phyloP scores from a whole-genome alignment of 2,888 invertebrate species.

The Dolomedes plantarius region DNA sequence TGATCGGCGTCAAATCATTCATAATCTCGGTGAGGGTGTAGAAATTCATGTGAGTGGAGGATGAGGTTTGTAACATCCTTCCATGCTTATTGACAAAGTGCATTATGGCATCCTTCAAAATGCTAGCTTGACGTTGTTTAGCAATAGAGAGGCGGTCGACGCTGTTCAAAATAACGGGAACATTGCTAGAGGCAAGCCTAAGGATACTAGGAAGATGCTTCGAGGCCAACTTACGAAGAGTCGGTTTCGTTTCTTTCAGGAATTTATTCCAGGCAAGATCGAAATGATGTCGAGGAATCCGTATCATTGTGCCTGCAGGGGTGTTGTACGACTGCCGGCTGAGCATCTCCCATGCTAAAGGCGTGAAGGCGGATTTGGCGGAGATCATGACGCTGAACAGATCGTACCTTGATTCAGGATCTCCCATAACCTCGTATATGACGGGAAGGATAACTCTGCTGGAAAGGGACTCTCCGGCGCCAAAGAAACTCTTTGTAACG shows the following conservation, averaged over 20 bases:
- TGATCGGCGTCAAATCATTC: slow-evolving; percentile 34
- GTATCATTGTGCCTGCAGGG: slow-evolving; percentile 23
- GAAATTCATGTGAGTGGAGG: neutral
- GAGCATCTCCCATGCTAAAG: slow-evolving; percentile 21
- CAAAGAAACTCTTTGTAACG: neutral
- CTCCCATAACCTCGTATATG: slow-evolving; percentile 17
- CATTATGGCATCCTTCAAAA: neutral
- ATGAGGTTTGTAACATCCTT: neutral
- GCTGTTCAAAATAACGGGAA: neutral
- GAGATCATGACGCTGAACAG: slow-evolving; percentile 14
- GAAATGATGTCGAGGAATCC: neutral
- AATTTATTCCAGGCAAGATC: slow-evolving; percentile 7
- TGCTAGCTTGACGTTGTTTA: neutral
- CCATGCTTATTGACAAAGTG: slow-evolving; percentile 19
- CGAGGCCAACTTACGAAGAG: neutral
- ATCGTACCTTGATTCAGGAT: slow-evolving; percentile 32
- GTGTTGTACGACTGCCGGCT: neutral
- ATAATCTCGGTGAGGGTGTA: slow-evolving; percentile 30
- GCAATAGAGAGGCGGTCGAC: neutral
- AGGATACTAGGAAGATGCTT: slow-evolving; percentile 10
- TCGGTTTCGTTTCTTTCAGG: slow-evolving; percentile 12
- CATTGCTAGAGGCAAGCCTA: neutral
- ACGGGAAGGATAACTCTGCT: slow-evolving; percentile 24
- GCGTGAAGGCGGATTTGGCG: slow-evolving; percentile 16
- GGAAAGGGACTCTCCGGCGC: neutral